These are phyloP conservation scores for Colinus virginianus DNA, from an alignment of 2,113 vertebrate species.

Conservation along the genomic window DNA sequence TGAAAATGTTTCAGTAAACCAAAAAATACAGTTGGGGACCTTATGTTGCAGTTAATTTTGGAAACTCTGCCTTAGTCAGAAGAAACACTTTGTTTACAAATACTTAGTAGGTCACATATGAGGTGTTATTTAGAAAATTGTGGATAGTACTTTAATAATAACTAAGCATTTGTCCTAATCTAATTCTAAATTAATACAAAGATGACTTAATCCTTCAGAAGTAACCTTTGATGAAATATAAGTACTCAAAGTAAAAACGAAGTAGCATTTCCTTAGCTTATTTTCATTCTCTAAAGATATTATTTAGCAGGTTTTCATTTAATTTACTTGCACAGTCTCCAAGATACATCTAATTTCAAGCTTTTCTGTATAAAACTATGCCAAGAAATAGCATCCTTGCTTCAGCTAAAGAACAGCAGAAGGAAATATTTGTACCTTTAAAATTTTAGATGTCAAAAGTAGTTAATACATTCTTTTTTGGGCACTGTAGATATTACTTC, in stretches of 20 bases:
- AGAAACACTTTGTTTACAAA: constrained; percentile 30
- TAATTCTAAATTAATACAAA: constrained; percentile 28
- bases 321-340: not conserved
- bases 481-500: not conserved
- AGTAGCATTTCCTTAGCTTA: not conserved
- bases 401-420: not conserved
- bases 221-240: constrained; percentile 55
- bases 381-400: not conserved
- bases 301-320: not conserved
- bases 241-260: not conserved
- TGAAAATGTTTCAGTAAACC: constrained; percentile 20
- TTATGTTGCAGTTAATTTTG: constrained; percentile 14
- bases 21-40: not conserved
- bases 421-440: not conserved
- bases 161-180: constrained; percentile 50
- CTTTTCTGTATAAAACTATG: not conserved
- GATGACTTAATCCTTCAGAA: constrained; percentile 22
- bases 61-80: constrained; percentile 17
- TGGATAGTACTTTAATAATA: constrained; percentile 30
- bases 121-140: constrained; percentile 4
- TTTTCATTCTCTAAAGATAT: constrained; percentile 5
- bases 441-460: not conserved
- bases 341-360: not conserved
- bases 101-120: constrained; percentile 53
- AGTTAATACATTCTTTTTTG: not conserved